Conservation (phyloP, 2,888 invertebrate genomes). For the Cantharis rufa region DNA sequence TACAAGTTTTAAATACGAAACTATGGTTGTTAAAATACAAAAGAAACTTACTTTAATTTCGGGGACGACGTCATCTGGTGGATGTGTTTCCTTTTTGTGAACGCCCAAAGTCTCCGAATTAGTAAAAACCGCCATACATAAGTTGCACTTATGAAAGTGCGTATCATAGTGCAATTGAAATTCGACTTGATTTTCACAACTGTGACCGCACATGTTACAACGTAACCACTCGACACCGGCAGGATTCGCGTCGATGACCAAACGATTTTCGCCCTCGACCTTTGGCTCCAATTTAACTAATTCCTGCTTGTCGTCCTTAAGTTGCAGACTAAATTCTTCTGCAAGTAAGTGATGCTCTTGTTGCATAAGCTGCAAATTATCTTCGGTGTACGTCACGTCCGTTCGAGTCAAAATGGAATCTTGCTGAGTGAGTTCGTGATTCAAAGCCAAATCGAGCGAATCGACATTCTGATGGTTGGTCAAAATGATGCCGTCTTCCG, state of each 20-base stretch:
- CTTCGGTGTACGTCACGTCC: conserved; percentile 39
- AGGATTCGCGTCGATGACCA: conserved; percentile 1
- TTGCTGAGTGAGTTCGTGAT: conserved; percentile 48
- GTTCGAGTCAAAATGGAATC: conserved; percentile 43
- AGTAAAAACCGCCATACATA: conserved; percentile 56
- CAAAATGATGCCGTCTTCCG: conserved; percentile 49
- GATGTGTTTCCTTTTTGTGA: conserved; percentile 49
- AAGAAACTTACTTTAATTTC: conserved; percentile 27
- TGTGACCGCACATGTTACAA: conserved; percentile 54
- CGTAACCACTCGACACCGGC: conserved; percentile 39
- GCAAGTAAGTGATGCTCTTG: conserved; percentile 44
- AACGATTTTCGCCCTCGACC: neutral
- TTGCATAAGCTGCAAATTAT: conserved; percentile 46
- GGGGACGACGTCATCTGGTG: conserved; percentile 28
- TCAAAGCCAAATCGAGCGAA: conserved; percentile 49
- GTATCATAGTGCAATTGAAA: conserved; percentile 53
- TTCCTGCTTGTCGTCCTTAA: neutral
- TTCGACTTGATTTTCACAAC: conserved; percentile 47
- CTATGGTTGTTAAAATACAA: neutral
- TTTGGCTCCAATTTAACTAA: neutral
- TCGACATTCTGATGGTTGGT: conserved; percentile 43
- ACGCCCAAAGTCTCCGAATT: conserved; percentile 54
- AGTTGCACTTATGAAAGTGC: conserved; percentile 53
- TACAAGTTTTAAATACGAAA: conserved; percentile 10
- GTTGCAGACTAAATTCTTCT: conserved; percentile 40